Base-by-base conservation (phyloP, 2,113 vertebrate species). In the Noturus placidus region DNA sequence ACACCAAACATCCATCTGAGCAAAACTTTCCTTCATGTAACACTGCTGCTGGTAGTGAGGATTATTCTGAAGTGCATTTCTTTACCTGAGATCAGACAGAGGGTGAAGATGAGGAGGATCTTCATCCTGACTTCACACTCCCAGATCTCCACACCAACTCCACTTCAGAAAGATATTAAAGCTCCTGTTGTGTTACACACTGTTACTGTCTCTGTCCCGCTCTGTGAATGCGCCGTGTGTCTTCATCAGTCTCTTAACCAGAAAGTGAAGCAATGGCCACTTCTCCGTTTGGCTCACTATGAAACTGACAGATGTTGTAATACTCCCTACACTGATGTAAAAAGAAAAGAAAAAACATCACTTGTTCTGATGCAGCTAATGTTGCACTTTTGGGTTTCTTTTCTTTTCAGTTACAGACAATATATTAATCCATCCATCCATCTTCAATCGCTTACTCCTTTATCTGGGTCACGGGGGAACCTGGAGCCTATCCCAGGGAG, bases 81-180 rank as follows among this genome's bases (percentile, higher is more conserved):
- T 91, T 91, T 65, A 94, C 94, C 92, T 82, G 90, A 89, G 42
- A 93, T 72, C 89, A 86, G 89, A 52, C 33, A 93, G 82, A 91
- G 54, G 10, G 38, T 50, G 72, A 76, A 76, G 22, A 50, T 76
- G 42, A 76, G 42, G 72, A 76, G 72, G 72, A 76, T 76, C 38
- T 76, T 76, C 72, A 76, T 76, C 72, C 22, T 77, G 46, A 77
- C 25, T 77, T 77, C 74, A 77, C 22, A 6, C 42, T 50, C 74
- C 15, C 74, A 50, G 74, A 77, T 77, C 74, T 52, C 1, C 42
- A 77, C 46, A n/a, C n/a, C n/a, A n/a, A n/a, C n/a, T n/a, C n/a
- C n/a, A n/a, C 76, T 54, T 79, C 50, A 78, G 14, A 78, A 79
- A 79, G 27, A 30, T 30, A 54, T 56, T 79, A 79, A 79, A 56